Evolutionary conservation across 2,888 invertebrate species (phyloP).

Genomic region (Pristionchus maxplancki): DNA sequence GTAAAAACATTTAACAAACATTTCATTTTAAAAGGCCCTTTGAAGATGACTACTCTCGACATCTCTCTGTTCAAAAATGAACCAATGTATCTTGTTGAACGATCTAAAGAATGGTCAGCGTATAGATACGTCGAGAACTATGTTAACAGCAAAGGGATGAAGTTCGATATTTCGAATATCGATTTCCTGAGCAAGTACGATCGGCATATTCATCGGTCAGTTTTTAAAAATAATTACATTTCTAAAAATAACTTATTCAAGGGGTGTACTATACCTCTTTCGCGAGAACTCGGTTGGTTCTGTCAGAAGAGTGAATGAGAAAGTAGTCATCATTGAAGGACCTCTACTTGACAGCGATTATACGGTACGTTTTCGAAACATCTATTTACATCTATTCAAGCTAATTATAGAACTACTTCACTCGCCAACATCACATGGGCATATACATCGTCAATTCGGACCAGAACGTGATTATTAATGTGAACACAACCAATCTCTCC

Average conservation of each 20-base stretch:
- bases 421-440: background rate
- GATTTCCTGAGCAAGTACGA: conserved; percentile 1
- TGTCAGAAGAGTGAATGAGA: background rate
- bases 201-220: background rate
- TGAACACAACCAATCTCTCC: background rate
- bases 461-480: background rate
- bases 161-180: background rate
- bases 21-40: background rate
- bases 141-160: background rate
- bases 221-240: background rate
- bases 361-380: background rate
- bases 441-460: background rate
- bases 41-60: background rate
- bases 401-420: background rate
- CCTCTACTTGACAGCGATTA: background rate
- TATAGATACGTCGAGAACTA: background rate
- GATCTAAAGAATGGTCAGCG: background rate
- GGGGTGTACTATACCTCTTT: background rate
- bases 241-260: background rate
- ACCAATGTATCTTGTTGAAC: background rate
- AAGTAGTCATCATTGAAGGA: background rate
- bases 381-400: too few relatives aligned
- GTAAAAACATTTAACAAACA: background rate
- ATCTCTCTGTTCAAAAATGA: background rate
- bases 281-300: background rate